These are phyloP conservation scores for Glaucidium brasilianum DNA, from an alignment of 2,113 vertebrate species.

Conservation along the genomic window DNA sequence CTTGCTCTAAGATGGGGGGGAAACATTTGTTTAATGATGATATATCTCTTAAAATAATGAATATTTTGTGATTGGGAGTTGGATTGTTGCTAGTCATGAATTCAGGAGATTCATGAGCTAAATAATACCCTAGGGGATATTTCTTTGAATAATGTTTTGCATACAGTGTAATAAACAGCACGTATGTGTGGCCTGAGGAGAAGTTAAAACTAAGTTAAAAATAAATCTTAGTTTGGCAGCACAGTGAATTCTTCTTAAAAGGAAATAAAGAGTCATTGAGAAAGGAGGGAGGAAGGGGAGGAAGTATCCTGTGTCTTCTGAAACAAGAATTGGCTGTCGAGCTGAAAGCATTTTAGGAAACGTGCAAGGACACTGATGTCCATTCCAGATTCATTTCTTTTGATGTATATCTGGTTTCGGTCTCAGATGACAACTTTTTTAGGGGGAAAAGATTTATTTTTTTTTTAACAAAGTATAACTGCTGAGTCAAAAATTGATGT, in stretches of 20 bases:
- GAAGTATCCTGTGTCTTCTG: background rate
- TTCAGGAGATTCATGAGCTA: background rate
- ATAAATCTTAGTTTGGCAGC: background rate
- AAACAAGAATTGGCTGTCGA: background rate
- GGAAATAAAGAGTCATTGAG: background rate
- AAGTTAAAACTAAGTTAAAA: background rate
- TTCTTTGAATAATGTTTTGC: background rate
- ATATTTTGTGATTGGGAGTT: background rate
- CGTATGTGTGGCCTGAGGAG: background rate
- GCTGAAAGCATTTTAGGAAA: background rate
- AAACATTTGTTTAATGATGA: background rate
- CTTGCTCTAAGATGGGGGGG: background rate
- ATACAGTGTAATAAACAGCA: background rate
- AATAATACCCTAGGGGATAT: background rate
- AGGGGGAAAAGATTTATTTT: rapidly evolving
- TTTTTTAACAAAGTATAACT: background rate
- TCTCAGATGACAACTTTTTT: background rate
- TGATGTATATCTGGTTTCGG: background rate
- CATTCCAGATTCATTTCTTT: background rate
- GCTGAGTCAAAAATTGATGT: background rate
- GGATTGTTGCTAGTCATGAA: background rate
- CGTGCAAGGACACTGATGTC: background rate
- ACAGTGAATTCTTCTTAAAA: background rate
- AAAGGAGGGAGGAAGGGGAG: background rate
- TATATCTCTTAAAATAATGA: background rate